phyloP scores from a whole-genome alignment of 2,888 invertebrate species.

The Caenorhabditis angaria region DNA sequence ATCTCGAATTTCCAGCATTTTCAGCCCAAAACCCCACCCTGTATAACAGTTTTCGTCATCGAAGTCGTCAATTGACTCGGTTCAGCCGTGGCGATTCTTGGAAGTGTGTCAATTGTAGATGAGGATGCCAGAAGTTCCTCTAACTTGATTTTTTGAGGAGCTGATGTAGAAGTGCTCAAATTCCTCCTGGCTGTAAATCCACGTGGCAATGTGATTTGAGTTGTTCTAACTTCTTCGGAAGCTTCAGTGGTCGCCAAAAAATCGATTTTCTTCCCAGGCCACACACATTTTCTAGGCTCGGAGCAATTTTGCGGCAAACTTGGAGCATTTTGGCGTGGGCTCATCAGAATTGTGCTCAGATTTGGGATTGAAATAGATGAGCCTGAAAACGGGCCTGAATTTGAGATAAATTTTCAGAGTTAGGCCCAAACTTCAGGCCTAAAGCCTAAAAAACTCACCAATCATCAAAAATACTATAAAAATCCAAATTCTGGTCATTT shows the following conservation, averaged over 20 bases:
- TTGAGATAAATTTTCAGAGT: too few species aligned
- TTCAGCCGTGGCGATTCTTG: constrained; percentile 28
- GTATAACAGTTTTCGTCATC: constrained; percentile 53
- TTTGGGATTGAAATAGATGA: too few species aligned
- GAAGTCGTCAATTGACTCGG: constrained; percentile 40
- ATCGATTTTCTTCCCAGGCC: not conserved
- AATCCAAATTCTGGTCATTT: too few species aligned
- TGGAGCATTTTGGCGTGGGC: too few species aligned
- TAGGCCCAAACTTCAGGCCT: too few species aligned
- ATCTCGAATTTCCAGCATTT: not conserved
- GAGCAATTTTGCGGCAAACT: not conserved
- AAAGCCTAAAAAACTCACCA: too few species aligned
- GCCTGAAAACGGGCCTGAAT: too few species aligned
- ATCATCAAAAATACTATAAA: too few species aligned
- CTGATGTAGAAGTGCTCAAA: not conserved
- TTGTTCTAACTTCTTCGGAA: not conserved
- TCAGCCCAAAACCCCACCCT: constrained; percentile 20
- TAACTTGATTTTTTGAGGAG: not conserved
- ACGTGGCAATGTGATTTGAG: too few species aligned
- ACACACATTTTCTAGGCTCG: not conserved
- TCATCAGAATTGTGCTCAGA: too few species aligned
- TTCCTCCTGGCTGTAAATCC: not conserved
- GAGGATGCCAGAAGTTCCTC: too few species aligned
- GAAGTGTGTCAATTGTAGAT: not conserved
- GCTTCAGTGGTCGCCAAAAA: not conserved